Base-by-base conservation (phyloP, 2,888 invertebrate genomes). In the Byasa hedistus region DNA sequence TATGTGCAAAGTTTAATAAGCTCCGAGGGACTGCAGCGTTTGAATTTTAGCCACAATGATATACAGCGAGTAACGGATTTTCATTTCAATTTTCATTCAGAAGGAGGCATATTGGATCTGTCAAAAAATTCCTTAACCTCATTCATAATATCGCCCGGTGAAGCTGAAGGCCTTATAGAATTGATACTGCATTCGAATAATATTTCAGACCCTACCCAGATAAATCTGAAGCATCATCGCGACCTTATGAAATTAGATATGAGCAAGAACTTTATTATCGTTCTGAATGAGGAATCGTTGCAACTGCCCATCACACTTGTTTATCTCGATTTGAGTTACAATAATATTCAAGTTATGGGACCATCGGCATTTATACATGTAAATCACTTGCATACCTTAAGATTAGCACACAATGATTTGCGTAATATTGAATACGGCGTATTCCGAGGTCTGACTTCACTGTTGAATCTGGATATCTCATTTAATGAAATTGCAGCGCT, bases 31-130 rank as follows among this genome's bases (percentile, higher is more conserved):
- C 75, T 91, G 57, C 85, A 80, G 71, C 72, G 77, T 62, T 75
- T 91, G 0, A 90, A 91, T 68, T 80, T 91, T 75, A 84, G 88
- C 7, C 71, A 74, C 54, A 91, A 91, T 67, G 73, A 77, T 4
- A 79, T 91, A 19, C 72, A 72, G 4, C 74, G 76, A 52, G 64
- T 89, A 3, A 75, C 81, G 23, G 75, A 76, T 66, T 74, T 91
- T 10, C 76, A 77, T 15, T 83, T 91, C 54, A 80, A 81, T 66
- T 89, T 91, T 48, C 84, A 89, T 66, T 74, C 79, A 0, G 78
- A 80, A 39, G 89, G 89, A 21, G 91, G 90, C 4, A 76, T 84
- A 8, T 68, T 91, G 27, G 89, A 91, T 69, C 75, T 91, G 24
- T 89, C 90, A 7, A 81, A 88, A 68, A 91, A 90, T 64, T 80